phyloP scores from a whole-genome alignment of 2,888 invertebrate genomes.

The Automeris io region DNA sequence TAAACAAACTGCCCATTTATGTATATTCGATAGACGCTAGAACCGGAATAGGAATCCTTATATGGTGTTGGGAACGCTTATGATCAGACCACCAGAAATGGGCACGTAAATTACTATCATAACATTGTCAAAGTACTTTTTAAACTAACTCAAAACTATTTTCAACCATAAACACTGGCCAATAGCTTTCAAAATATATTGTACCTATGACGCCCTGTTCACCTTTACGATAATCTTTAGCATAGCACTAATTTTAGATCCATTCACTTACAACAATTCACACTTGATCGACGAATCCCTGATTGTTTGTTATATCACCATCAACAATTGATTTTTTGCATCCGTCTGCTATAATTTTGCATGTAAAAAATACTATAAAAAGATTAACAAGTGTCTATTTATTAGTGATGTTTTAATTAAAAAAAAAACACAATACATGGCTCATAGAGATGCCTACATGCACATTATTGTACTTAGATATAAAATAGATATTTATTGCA shows the following conservation, averaged over 20 bases:
- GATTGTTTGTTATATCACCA: slow-evolving; percentile 10
- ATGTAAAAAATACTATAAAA: slow-evolving; percentile 12
- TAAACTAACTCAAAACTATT: slow-evolving; percentile 10
- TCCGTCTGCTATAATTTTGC: slow-evolving; percentile 2
- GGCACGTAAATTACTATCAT: slow-evolving; percentile 47
- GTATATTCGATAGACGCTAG: slow-evolving; percentile 31
- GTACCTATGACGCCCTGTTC: slow-evolving; percentile 11
- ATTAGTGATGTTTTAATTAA: slow-evolving; percentile 14
- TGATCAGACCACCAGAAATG: slow-evolving; percentile 27
- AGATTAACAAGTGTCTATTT: slow-evolving; percentile 18
- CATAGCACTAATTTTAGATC: slow-evolving; percentile 32
- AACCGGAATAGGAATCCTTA: slow-evolving; percentile 32
- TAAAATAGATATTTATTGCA: too few relatives aligned
- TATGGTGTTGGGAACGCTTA: slow-evolving; percentile 29
- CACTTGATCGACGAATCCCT: slow-evolving; percentile 20
- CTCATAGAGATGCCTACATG: background rate
- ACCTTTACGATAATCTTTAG: slow-evolving; percentile 13
- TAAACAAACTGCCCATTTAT: slow-evolving; percentile 39
- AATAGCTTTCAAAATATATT: background rate
- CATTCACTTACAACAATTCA: slow-evolving; percentile 47
- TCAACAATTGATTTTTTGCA: slow-evolving; percentile 4
- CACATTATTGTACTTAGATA: too few relatives aligned
- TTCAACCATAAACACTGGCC: slow-evolving; percentile 12
- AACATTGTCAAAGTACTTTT: slow-evolving; percentile 30
- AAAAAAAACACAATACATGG: slow-evolving; percentile 9